Evolutionary conservation across 2,113 vertebrate genomes (phyloP).

Genomic region (Pterophyllum scalare): DNA sequence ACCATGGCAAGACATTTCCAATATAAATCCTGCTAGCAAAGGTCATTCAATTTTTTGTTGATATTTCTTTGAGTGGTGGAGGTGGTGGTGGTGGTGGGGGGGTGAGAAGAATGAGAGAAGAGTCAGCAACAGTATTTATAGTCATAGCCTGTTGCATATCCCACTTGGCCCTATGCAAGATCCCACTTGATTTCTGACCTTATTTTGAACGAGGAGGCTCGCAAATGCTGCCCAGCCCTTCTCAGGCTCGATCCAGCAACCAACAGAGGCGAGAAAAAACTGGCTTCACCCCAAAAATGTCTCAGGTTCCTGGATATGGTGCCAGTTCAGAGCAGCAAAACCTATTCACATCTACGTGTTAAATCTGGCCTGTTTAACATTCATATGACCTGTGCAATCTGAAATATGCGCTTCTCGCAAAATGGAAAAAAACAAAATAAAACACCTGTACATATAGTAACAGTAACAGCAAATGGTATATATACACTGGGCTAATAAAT

Average conservation of each 20-base stretch:
- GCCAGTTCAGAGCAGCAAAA: slow-evolving; percentile 1
- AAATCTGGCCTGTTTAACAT: slow-evolving; percentile 11
- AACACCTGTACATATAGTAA: neutral
- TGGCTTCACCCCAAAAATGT: slow-evolving; percentile 31
- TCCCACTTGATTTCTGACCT: slow-evolving; percentile 56
- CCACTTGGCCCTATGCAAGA: slow-evolving; percentile 20
- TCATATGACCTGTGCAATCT: neutral
- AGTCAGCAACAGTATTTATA: slow-evolving; percentile 67
- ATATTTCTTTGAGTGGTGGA: neutral
- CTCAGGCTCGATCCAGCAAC: slow-evolving; percentile 21
- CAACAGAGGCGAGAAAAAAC: slow-evolving; percentile 2
- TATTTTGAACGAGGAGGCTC: slow-evolving; percentile 52
- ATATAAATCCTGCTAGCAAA: neutral
- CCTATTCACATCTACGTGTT: neutral
- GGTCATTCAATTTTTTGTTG: neutral
- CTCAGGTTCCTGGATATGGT: slow-evolving; percentile 18
- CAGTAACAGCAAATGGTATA: neutral
- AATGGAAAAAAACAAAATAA: neutral
- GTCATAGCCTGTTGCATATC: slow-evolving; percentile 25
- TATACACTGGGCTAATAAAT: neutral
- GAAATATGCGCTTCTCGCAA: neutral
- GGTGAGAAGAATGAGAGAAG: neutral
- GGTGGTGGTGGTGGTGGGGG: neutral
- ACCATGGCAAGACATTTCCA: neutral
- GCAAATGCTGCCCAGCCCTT: slow-evolving; percentile 25